Conservation (phyloP, 2,888 invertebrate genomes). For the Petrolisthes manimaculis region DNA sequence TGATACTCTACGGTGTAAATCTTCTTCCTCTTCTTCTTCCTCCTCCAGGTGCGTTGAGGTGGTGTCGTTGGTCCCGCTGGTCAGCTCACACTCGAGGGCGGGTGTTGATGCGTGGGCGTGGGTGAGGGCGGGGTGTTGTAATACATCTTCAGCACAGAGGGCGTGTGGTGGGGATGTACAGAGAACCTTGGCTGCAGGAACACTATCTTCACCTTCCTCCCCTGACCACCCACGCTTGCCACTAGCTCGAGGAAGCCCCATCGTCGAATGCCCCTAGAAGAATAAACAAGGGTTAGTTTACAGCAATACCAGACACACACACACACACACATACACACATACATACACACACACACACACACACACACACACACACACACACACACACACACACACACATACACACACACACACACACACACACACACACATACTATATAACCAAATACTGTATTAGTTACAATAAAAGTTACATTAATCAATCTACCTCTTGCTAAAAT, state of each 20-base stretch:
- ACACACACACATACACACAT: neutral
- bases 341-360: conserved; percentile 15
- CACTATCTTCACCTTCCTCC: conserved; percentile 50
- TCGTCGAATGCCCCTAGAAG: conserved; percentile 62
- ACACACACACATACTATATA: conserved; percentile 14
- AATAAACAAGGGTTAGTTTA: neutral
- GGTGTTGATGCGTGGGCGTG: conserved; percentile 53
- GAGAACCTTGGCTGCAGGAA: conserved; percentile 61
- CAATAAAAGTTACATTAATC: too few species aligned
- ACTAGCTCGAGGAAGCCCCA: conserved; percentile 65
- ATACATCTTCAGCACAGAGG: conserved; percentile 65
- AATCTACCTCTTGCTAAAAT: too few species aligned
- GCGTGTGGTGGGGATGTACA: conserved; percentile 66
- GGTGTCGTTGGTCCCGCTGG: conserved; percentile 19
- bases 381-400: conserved; percentile 9
- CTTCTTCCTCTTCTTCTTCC: conserved; percentile 34
- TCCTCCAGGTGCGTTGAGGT: conserved; percentile 4
- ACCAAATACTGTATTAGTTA: too few species aligned
- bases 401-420: conserved; percentile 11
- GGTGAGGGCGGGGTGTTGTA: conserved; percentile 60
- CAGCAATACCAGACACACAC: neutral
- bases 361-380: conserved; percentile 12
- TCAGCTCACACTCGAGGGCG: conserved; percentile 54
- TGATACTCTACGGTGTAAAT: conserved; percentile 22
- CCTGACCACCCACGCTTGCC: conserved; percentile 64